phyloP scores from a whole-genome alignment of 2,113 vertebrate genomes.

The Xenopus tropicalis region UCB_Xtro_10.0 CM004444.2:22883501-22884000 shows the following conservation, averaged over 20 bases:
- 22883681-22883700: slow-evolving; percentile 1
- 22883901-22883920: too few species aligned
- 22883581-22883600: slow-evolving; percentile 11
- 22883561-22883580: slow-evolving; percentile 26
- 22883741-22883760: neutral
- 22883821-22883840: too few species aligned
- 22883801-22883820: too few species aligned
- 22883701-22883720: slow-evolving; percentile 3
- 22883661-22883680: slow-evolving; percentile 10
- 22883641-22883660: slow-evolving; percentile 14
- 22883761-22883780: slow-evolving; percentile 8
- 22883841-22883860: too few species aligned
- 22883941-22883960: too few species aligned
- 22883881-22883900: too few species aligned
- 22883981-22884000: too few species aligned
- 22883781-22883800: too few species aligned
- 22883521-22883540: slow-evolving; percentile 3
- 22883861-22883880: too few species aligned
- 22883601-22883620: slow-evolving; percentile 40
- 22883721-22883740: slow-evolving; percentile 9
- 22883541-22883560: slow-evolving; percentile 27
- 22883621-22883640: slow-evolving; percentile 21
- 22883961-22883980: too few species aligned
- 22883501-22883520: slow-evolving; percentile 7
- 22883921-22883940: too few species aligned